Conservation (phyloP, 2,113 vertebrate species). For the Gobius niger region DNA sequence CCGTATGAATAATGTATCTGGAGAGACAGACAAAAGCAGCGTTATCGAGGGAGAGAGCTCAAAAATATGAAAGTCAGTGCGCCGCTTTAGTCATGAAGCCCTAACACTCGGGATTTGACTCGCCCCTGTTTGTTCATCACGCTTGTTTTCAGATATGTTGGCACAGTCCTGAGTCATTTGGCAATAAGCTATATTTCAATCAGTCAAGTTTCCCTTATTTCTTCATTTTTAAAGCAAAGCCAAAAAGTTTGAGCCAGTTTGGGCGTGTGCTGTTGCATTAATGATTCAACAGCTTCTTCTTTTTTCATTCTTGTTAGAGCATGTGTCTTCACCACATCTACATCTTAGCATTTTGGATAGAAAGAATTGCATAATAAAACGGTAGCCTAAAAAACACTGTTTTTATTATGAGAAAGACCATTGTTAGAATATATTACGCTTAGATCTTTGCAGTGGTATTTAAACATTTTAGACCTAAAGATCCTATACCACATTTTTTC, state of each 20-base stretch:
- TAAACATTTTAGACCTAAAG: too few relatives aligned
- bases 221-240: neutral
- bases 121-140: neutral
- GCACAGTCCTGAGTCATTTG: neutral
- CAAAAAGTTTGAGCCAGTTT: neutral
- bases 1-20: slow-evolving; percentile 61
- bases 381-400: neutral
- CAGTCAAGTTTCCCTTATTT: neutral
- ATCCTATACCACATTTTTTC: too few relatives aligned
- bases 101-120: neutral
- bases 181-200: neutral
- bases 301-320: neutral
- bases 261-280: slow-evolving; percentile 12
- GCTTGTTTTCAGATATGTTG: neutral
- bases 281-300: slow-evolving; percentile 25
- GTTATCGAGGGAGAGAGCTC: neutral
- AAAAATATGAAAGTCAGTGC: neutral
- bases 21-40: slow-evolving; percentile 12
- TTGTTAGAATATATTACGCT: too few relatives aligned
- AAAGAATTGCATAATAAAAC: neutral
- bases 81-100: neutral
- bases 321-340: neutral
- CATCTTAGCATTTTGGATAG: neutral
- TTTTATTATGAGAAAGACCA: slow-evolving; percentile 1
- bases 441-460: too few relatives aligned